These are phyloP conservation scores for Drosophila antonietae DNA, from an alignment of 2,888 invertebrate genomes.

Conservation along the genomic window DNA sequence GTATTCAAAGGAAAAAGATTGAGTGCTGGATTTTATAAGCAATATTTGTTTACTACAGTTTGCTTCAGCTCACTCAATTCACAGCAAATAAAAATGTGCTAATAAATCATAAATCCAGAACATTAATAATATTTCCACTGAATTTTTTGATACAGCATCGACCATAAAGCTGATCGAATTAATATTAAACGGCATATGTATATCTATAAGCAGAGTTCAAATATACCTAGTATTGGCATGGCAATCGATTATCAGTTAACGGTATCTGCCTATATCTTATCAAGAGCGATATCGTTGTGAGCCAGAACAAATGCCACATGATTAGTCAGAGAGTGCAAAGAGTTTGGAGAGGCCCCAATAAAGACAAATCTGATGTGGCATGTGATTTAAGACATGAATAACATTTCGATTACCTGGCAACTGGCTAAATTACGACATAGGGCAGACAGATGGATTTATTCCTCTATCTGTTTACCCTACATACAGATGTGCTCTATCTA, in stretches of 20 bases:
- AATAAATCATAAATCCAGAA: background rate
- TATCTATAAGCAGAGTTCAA: background rate
- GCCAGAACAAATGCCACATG: slow-evolving; percentile 38
- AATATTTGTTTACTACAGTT: background rate
- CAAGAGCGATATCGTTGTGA: slow-evolving; percentile 40
- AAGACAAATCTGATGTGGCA: slow-evolving; percentile 34
- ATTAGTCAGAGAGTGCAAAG: slow-evolving; percentile 57
- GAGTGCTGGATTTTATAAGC: background rate
- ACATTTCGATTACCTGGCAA: slow-evolving; percentile 41
- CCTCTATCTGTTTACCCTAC: slow-evolving; percentile 18
- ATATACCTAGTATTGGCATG: background rate
- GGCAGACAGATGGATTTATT: slow-evolving; percentile 62
- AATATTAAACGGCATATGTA: too few relatives aligned
- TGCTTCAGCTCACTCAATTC: too few relatives aligned
- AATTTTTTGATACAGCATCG: background rate
- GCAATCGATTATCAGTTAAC: slow-evolving; percentile 46
- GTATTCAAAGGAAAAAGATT: background rate
- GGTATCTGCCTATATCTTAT: slow-evolving; percentile 62
- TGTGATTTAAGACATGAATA: slow-evolving; percentile 50
- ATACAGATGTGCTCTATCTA: slow-evolving; percentile 1
- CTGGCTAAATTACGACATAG: slow-evolving; percentile 42
- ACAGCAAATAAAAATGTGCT: background rate
- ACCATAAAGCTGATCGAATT: background rate
- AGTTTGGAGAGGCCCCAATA: background rate
- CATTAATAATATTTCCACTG: background rate